Percentiles rank a stretch among this genome's conserved stretches.
These are phyloP conservation scores for Gymnoscelis rufifasciata DNA, from an alignment of 2,888 invertebrate genomes.

Conservation along the genomic window DNA sequence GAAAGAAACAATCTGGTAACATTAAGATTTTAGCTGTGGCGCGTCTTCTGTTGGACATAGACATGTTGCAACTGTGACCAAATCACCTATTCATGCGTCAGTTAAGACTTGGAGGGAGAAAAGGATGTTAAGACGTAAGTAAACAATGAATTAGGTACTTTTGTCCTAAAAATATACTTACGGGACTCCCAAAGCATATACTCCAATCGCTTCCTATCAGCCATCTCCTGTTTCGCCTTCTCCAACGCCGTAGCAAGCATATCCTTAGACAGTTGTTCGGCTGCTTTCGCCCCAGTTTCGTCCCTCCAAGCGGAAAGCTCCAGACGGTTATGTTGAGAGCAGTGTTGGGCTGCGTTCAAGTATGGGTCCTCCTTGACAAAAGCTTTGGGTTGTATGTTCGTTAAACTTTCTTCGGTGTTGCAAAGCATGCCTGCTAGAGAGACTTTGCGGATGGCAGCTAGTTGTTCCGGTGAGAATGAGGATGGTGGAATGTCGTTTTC, in stretches of 20 bases:
- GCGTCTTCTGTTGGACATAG: no score
- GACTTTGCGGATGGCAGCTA: constrained; percentile 88
- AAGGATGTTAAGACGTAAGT: no score
- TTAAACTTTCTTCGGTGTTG: constrained; percentile 83
- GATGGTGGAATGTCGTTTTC: constrained; percentile 96
- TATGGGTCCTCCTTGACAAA: constrained; percentile 92
- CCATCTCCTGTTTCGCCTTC: constrained; percentile 87
- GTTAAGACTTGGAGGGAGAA: no score
- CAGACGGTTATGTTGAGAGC: constrained; percentile 84
- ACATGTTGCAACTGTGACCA: no score
- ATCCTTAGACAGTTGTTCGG: constrained; percentile 84
- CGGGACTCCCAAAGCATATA: constrained; percentile 88
- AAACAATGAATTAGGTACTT: no score
- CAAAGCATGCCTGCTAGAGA: constrained; percentile 89
- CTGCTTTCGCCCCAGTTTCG: constrained; percentile 77
- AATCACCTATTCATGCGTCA: no score
- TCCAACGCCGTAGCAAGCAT: constrained; percentile 86
- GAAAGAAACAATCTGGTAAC: no score
- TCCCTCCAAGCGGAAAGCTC: constrained; percentile 86
- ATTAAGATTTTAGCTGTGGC: no score
- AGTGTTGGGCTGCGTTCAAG: constrained; percentile 86
- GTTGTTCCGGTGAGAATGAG: constrained; percentile 86
- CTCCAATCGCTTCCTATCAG: constrained; percentile 86
- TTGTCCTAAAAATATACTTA: constrained; percentile 64
- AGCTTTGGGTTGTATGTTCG: constrained; percentile 89